These are phyloP conservation scores for Pantherophis guttatus DNA, from an alignment of 2,113 vertebrate species.

Conservation along the genomic window DNA sequence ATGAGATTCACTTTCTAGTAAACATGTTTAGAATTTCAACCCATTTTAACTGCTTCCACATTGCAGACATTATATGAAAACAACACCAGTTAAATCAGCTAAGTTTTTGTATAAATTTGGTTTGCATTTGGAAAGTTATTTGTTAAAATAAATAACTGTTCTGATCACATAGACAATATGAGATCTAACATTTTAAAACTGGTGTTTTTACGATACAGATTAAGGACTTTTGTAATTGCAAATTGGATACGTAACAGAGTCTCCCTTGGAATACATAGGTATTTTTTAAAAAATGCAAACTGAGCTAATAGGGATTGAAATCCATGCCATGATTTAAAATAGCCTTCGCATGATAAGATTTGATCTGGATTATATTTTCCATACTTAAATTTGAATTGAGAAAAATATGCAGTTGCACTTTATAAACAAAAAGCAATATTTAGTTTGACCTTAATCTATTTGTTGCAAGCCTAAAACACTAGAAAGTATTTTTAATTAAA, in stretches of 20 bases:
- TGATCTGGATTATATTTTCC: not conserved
- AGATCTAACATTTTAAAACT: not conserved
- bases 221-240: not conserved
- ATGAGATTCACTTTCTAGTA: not conserved
- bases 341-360: not conserved
- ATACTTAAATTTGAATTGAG: not conserved
- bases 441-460: not conserved
- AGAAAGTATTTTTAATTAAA: not conserved
- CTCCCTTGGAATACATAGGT: not conserved
- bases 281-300: not conserved
- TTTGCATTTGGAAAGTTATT: not conserved
- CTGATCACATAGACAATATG: not conserved
- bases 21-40: not conserved
- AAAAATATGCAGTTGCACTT: not conserved
- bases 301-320: not conserved
- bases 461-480: not conserved
- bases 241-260: not conserved
- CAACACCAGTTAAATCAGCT: not conserved
- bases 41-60: not conserved
- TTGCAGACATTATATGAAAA: not conserved
- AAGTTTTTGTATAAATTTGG: not conserved
- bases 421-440: not conserved
- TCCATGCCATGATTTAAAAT: not conserved
- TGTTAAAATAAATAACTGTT: not conserved
- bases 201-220: not conserved